Base-by-base conservation (phyloP, 2,113 vertebrate species). In the Gasterosteus nipponicus region DNA sequence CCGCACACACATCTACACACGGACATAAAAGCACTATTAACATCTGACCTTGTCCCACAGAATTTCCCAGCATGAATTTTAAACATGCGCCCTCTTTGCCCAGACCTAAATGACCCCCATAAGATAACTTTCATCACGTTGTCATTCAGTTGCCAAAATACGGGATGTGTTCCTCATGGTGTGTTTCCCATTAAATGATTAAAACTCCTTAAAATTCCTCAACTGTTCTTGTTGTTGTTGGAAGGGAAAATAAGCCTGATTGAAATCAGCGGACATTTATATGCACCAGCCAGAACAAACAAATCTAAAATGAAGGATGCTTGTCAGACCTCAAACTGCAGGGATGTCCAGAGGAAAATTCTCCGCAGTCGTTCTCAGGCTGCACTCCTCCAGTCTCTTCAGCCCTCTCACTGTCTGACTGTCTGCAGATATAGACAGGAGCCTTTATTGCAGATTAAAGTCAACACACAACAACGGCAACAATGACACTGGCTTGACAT, bases 281-380 rank as follows among this genome's bases (percentile, higher is more conserved):
- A 47, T 69, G 1, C 2, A 76, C 6, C 15, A 54, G 47, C 54
- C 26, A 66, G 18, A 72, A 69, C 56, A 68, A 57, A 69, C 10
- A 65, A 35, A 54, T 44, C 22, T 12, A 2, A 10, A 69, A 16
- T 38, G 44, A 72, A 12, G 33, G 3, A 63, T 19, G 29, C 4
- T 26, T 86, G 77, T 84, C 88, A 87, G 54, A 53, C 64, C 61
- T 83, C 54, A 53, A 76, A 83, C 78, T 53, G 57, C 84, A 66
- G 80, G 71, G 39, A 60, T 76, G 70, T 86, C 80, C 72, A 66
- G 51, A 77, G 69, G 46, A 63, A 85, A 90, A 89, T 85, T 85
- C 67, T 54, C 16, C 69, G 63, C 62, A 70, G 63, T 41, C 78
- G 39, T 46, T 69, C 69, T 60, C 60, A 53, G 53, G 53, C 60